Conservation (phyloP, 2,797 vertebrate genomes). For the Argentina silus region DNA sequence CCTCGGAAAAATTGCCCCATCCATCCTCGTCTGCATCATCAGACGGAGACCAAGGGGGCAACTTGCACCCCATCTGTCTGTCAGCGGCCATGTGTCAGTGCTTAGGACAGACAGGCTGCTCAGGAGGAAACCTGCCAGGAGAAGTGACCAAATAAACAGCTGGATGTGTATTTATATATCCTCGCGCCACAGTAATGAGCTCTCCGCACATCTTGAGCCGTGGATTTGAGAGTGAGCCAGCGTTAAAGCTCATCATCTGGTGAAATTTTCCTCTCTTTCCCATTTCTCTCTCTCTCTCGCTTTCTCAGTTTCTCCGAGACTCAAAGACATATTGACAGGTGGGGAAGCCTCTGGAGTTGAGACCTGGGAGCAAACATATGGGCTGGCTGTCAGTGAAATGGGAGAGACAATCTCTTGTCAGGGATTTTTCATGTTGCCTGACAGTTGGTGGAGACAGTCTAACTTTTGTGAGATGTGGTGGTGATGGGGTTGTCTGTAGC, state of each 20-base stretch:
- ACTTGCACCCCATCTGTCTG: slow-evolving; percentile 73
- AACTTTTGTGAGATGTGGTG: slow-evolving; percentile 20
- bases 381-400: slow-evolving; percentile 68
- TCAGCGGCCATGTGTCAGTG: slow-evolving; percentile 69
- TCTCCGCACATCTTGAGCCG: slow-evolving; percentile 52
- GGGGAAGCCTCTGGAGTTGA: slow-evolving; percentile 68
- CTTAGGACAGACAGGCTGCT: slow-evolving; percentile 69
- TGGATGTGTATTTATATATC: slow-evolving; percentile 70
- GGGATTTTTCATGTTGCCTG: slow-evolving; percentile 42
- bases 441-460: slow-evolving; percentile 42
- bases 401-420: slow-evolving; percentile 42
- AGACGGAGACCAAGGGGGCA: slow-evolving; percentile 59
- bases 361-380: slow-evolving; percentile 79
- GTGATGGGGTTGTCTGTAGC: slow-evolving; percentile 14
- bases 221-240: slow-evolving; percentile 69
- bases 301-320: slow-evolving; percentile 37
- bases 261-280: slow-evolving; percentile 55
- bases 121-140: slow-evolving; percentile 60
- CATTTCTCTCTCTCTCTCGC: slow-evolving; percentile 26
- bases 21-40: slow-evolving; percentile 64
- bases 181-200: slow-evolving; percentile 59
- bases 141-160: slow-evolving; percentile 71
- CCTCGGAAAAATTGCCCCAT: slow-evolving; percentile 66
- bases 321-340: slow-evolving; percentile 80
- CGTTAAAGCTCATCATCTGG: slow-evolving; percentile 80